A percentile compares a stretch with the other conserved stretches of the same genome.
Evolutionary conservation across 2,113 vertebrate genomes (phyloP).

Genomic region (Syngnathus scovelli): DNA sequence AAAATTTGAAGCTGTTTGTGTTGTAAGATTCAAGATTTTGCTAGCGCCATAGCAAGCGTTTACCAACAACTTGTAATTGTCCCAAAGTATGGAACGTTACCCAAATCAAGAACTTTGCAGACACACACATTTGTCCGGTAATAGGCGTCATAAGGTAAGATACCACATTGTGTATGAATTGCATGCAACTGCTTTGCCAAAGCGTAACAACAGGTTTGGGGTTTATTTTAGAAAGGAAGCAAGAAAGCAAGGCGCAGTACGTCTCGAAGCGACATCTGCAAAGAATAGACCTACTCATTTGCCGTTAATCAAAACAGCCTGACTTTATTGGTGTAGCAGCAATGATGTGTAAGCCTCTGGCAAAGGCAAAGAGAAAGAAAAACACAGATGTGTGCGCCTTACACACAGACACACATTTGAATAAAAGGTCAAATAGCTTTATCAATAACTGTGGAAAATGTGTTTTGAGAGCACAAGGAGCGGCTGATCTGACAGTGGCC

Average conservation of each 20-base stretch:
- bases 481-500: constrained; percentile 68
- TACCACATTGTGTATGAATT: constrained; percentile 15
- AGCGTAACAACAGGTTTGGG: constrained; percentile 62
- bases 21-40: no score
- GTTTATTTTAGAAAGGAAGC: constrained; percentile 66
- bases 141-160: constrained; percentile 1
- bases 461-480: constrained; percentile 68
- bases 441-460: constrained; percentile 72
- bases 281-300: constrained; percentile 71
- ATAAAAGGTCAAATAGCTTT: constrained; percentile 75
- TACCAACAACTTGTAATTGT: no score
- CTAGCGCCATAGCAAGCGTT: no score
- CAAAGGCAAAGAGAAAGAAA: constrained; percentile 57
- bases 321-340: constrained; percentile 65
- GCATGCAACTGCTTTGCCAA: constrained; percentile 40
- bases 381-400: constrained; percentile 60
- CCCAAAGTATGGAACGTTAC: neutral
- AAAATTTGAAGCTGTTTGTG: no score
- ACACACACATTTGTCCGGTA: neutral
- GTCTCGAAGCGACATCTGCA: constrained; percentile 68
- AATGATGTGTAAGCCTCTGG: constrained; percentile 62
- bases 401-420: constrained; percentile 48
- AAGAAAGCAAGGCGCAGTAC: constrained; percentile 50
- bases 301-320: constrained; percentile 71
- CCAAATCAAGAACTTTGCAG: neutral